A percentile compares a stretch with the other conserved stretches of the same genome.
phyloP scores from a whole-genome alignment of 2,888 invertebrate species.

The Nowickia ferox region DNA sequence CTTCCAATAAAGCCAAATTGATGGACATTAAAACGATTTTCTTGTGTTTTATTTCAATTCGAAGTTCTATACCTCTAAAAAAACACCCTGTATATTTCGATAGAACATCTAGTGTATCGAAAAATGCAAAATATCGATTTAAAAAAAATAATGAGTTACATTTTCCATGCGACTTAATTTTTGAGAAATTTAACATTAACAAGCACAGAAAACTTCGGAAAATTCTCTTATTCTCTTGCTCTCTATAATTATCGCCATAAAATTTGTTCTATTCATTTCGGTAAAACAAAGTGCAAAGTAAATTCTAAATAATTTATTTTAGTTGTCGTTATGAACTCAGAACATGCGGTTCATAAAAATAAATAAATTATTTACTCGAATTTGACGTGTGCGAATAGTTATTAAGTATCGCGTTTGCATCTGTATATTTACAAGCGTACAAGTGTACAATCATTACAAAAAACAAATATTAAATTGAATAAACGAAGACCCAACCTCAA shows the following conservation, averaged over 20 bases:
- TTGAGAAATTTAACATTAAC: neutral
- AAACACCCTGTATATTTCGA: no score
- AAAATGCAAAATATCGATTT: no score
- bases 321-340: conserved; percentile 65
- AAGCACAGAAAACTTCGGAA: conserved; percentile 30
- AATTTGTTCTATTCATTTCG: conserved; percentile 1
- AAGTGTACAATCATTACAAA: conserved; percentile 5
- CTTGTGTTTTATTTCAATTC: no score
- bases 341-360: conserved; percentile 62
- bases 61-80: no score
- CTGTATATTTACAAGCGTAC: neutral
- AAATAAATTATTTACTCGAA: conserved; percentile 16
- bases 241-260: conserved; percentile 40
- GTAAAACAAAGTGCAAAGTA: conserved; percentile 46
- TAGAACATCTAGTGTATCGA: no score
- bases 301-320: conserved; percentile 63
- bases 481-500: neutral
- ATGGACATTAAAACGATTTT: no score
- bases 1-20: no score
- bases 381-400: conserved; percentile 38
- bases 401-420: conserved; percentile 1
- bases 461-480: conserved; percentile 31
- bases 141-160: no score
- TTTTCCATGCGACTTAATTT: neutral
- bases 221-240: conserved; percentile 44